Evolutionary conservation across 2,888 invertebrate genomes (phyloP).

Genomic region (Spisula subtruncata): DNA sequence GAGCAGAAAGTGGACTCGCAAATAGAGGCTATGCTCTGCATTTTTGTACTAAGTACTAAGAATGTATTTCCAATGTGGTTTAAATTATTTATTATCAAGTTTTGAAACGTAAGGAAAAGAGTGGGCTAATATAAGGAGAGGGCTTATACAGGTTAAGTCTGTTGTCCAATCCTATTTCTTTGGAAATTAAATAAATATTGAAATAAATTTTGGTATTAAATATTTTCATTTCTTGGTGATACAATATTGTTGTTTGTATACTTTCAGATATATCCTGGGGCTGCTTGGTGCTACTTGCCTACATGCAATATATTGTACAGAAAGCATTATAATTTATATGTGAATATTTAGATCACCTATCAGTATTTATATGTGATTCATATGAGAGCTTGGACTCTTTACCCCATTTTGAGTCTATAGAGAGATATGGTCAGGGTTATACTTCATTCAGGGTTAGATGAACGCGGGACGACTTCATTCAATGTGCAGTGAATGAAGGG

Average conservation of each 20-base stretch:
- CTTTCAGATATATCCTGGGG: constrained; percentile 53
- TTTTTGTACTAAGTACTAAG: too few relatives aligned
- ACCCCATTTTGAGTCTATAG: constrained; percentile 39
- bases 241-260: neutral
- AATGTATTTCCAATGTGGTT: too few relatives aligned
- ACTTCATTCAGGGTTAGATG: neutral
- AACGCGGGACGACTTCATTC: neutral
- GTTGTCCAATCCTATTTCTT: too few relatives aligned
- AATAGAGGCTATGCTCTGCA: too few relatives aligned
- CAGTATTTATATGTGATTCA: constrained; percentile 74
- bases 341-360: constrained; percentile 65
- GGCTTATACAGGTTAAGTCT: too few relatives aligned
- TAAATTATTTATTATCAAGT: too few relatives aligned
- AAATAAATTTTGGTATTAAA: too few relatives aligned
- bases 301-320: constrained; percentile 74
- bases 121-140: too few relatives aligned
- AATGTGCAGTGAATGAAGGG: neutral
- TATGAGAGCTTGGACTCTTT: constrained; percentile 58
- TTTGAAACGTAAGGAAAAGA: too few relatives aligned
- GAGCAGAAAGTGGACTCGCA: too few relatives aligned
- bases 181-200: too few relatives aligned
- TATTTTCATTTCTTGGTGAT: neutral
- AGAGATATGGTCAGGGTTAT: constrained; percentile 36
- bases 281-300: constrained; percentile 64
- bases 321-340: constrained; percentile 76